Evolutionary conservation across 2,113 vertebrate genomes (phyloP).

Genomic region (Sander vitreus): DNA sequence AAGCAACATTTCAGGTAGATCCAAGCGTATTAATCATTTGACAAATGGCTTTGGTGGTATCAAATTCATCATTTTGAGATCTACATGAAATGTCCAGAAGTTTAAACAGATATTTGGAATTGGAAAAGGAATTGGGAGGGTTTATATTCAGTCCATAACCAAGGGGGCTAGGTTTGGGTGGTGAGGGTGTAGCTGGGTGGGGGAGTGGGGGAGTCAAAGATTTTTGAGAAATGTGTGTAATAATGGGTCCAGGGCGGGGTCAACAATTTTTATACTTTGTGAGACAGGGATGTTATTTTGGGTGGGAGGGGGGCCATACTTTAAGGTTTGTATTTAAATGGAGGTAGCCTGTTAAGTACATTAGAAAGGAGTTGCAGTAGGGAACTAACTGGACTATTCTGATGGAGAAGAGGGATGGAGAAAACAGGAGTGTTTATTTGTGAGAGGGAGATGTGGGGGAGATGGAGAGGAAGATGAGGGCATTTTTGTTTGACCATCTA

Average conservation of each 20-base stretch:
- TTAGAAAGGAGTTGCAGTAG: conserved; percentile 48
- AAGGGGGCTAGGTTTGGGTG: conserved; percentile 38
- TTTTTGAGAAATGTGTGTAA: conserved; percentile 79
- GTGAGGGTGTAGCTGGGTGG: conserved; percentile 34
- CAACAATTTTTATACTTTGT: conserved; percentile 79
- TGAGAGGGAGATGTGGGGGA: conserved; percentile 26
- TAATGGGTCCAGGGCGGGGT: conserved; percentile 62
- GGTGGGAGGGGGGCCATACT: conserved; percentile 64
- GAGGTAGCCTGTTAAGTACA: conserved; percentile 74
- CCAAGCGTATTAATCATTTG: conserved; percentile 43
- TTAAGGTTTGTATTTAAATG: conserved; percentile 81
- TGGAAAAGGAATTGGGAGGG: conserved; percentile 5
- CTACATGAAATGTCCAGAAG: conserved; percentile 52
- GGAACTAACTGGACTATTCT: conserved; percentile 57
- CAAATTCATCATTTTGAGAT: conserved; percentile 46
- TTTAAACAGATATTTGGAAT: conserved; percentile 33
- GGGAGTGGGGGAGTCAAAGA: conserved; percentile 28
- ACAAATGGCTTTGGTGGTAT: conserved; percentile 40
- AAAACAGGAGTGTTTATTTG: conserved; percentile 36
- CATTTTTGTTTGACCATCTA: conserved; percentile 62
- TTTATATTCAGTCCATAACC: conserved; percentile 43
- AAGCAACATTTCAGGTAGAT: conserved; percentile 61
- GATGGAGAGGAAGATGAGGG: conserved; percentile 47
- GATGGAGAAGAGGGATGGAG: conserved; percentile 9
- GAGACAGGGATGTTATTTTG: conserved; percentile 67